Conservation (phyloP, 92 coral and sea anemone species). For the Bergia sp. region DNA sequence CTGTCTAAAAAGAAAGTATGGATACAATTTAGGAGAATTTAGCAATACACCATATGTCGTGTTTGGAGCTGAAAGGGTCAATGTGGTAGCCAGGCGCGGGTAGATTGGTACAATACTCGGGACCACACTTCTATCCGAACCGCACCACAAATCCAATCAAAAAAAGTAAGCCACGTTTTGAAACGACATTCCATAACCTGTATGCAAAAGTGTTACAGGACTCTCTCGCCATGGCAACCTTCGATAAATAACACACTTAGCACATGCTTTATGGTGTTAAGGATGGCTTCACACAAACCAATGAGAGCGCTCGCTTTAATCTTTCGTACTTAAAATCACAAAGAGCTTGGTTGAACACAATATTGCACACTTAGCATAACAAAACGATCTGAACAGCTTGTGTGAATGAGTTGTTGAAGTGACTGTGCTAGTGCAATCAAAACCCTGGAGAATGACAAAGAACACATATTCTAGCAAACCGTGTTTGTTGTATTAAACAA, state of each 20-base stretch:
- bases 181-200: no score
- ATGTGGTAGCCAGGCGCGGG: no score
- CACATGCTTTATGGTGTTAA: not conserved
- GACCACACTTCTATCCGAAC: no score
- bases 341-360: not conserved
- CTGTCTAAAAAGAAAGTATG: no score
- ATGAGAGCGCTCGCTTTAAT: not conserved
- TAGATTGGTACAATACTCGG: no score
- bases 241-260: not conserved
- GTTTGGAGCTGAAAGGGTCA: no score
- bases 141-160: no score
- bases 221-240: not conserved
- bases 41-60: no score
- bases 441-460: not conserved
- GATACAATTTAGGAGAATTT: no score
- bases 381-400: not conserved
- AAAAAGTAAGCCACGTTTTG: no score
- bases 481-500: not conserved
- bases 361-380: slow-evolving; percentile 1
- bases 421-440: not conserved
- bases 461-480: not conserved
- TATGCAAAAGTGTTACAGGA: not conserved
- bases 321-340: not conserved
- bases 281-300: not conserved
- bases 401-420: not conserved